phyloP scores from a whole-genome alignment of 2,888 invertebrate genomes.

The Tineola bisselliella region DNA sequence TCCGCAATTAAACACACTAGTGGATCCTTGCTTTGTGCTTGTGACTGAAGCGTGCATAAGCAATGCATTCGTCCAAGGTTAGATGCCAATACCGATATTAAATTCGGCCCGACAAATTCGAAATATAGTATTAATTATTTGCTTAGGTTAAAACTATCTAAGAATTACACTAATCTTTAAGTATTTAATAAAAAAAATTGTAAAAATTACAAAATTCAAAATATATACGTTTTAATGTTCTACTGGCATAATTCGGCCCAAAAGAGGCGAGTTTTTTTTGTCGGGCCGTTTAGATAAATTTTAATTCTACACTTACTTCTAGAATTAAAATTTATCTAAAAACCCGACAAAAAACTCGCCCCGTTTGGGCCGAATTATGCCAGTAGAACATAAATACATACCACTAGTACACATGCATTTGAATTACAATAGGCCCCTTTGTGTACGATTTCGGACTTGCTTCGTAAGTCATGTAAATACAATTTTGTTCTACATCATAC shows the following conservation, averaged over 20 bases:
- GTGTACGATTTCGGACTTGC: not conserved
- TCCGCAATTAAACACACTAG: not conserved
- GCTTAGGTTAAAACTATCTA: too few relatives aligned
- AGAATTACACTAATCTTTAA: too few relatives aligned
- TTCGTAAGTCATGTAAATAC: not conserved
- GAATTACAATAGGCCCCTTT: conserved; percentile 3
- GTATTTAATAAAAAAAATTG: too few relatives aligned
- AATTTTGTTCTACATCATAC: not conserved
- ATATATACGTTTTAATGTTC: not conserved
- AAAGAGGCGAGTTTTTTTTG: not conserved
- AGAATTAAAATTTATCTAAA: too few relatives aligned
- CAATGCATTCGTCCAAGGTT: not conserved
- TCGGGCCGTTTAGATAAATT: too few relatives aligned
- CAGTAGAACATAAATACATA: not conserved
- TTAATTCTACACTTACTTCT: not conserved
- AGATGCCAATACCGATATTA: too few relatives aligned
- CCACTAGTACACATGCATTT: not conserved
- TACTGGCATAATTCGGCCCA: not conserved
- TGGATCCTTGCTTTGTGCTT: not conserved
- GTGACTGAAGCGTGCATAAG: not conserved
- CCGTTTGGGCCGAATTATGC: not conserved
- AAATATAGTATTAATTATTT: too few relatives aligned
- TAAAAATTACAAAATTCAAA: too few relatives aligned
- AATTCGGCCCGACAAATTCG: too few relatives aligned
- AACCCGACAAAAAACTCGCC: not conserved